Conservation (phyloP, 2,113 vertebrate species). For the Steatornis caripensis region DNA sequence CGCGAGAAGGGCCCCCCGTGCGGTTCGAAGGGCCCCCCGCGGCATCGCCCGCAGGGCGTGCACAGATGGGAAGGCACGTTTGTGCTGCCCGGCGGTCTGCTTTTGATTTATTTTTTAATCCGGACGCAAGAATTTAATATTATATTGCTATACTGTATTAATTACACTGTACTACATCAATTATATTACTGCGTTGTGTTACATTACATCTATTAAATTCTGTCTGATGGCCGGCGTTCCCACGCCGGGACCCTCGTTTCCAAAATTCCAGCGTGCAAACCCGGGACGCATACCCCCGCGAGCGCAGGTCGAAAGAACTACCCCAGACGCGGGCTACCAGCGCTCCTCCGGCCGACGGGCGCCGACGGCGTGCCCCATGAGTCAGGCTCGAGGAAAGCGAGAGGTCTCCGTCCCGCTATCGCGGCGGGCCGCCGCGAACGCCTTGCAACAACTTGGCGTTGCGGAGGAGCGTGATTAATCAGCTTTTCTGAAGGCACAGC, state of each 20-base stretch:
- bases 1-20: background rate
- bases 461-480: background rate
- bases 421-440: background rate
- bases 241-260: background rate
- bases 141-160: background rate
- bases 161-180: too few species aligned
- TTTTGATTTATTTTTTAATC: background rate
- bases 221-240: background rate
- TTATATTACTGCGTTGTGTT: too few species aligned
- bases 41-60: fast-evolving
- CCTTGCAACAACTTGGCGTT: background rate
- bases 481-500: background rate
- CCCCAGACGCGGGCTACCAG: background rate
- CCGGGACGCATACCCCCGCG: background rate
- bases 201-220: too few species aligned
- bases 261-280: background rate
- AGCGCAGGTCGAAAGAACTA: background rate
- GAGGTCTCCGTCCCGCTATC: background rate
- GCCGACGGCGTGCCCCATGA: background rate
- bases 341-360: background rate
- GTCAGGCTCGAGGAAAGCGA: background rate
- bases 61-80: background rate
- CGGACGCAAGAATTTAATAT: background rate
- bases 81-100: background rate
- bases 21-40: too few species aligned